Percentiles rank a stretch among this genome's conserved stretches.
These are phyloP conservation scores for Rapana venosa DNA, from an alignment of 2,888 invertebrate genomes.

Conservation along the genomic window DNA sequence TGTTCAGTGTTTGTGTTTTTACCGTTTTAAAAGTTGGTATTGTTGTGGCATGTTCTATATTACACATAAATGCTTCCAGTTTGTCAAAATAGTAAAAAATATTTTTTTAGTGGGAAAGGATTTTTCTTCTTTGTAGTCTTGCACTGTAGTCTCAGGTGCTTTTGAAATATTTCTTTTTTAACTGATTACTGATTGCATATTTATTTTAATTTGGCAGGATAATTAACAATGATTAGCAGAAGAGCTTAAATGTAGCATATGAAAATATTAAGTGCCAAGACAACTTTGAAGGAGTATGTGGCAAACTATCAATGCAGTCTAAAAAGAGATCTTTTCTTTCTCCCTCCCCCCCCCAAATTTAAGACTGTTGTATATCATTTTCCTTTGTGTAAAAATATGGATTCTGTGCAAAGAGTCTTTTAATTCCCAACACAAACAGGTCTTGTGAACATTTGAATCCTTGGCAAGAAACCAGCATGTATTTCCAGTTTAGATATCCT, in stretches of 20 bases:
- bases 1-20: conserved; percentile 27
- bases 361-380: too few relatives aligned
- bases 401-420: too few relatives aligned
- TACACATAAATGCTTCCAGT: conserved; percentile 36
- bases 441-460: too few relatives aligned
- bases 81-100: conserved; percentile 26
- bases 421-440: too few relatives aligned
- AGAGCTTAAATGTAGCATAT: background rate
- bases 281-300: background rate
- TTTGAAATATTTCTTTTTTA: background rate
- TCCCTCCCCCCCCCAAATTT: too few relatives aligned
- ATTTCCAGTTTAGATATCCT: too few relatives aligned
- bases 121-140: background rate
- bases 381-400: too few relatives aligned
- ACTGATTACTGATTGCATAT: background rate
- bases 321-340: too few relatives aligned
- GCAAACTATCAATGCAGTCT: background rate
- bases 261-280: background rate
- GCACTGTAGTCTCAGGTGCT: conserved; percentile 11
- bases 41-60: conserved; percentile 48
- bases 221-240: background rate
- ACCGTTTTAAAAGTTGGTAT: conserved; percentile 47
- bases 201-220: background rate
- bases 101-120: conserved; percentile 37
- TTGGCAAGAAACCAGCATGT: too few relatives aligned